Percentiles rank a stretch among this genome's conserved stretches.
Evolutionary conservation across 2,888 invertebrate species (phyloP).

Genomic region (Julus scandinavius): DNA sequence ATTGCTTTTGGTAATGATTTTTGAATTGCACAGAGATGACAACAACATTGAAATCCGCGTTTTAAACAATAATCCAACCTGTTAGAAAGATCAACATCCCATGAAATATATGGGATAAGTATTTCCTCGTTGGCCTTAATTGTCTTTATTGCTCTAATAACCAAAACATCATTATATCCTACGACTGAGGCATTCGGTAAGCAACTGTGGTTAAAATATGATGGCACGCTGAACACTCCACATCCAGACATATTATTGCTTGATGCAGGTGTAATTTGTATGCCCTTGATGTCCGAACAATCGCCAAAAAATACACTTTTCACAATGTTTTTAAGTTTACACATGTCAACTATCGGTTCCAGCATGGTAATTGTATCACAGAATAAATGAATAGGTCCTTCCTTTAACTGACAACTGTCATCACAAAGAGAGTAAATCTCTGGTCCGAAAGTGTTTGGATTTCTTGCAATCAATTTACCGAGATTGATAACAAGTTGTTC

Average conservation of each 20-base stretch:
- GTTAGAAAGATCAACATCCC: not conserved
- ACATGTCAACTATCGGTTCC: constrained; percentile 14
- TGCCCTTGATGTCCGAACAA: not conserved
- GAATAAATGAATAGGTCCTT: not conserved
- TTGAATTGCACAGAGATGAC: not conserved
- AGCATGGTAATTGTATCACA: constrained; percentile 20
- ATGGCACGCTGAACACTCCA: constrained; percentile 1
- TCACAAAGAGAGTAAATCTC: not conserved
- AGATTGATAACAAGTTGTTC: not conserved
- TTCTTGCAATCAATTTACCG: not conserved
- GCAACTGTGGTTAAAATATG: constrained; percentile 47
- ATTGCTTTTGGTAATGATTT: not conserved
- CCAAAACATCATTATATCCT: not conserved
- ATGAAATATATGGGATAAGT: not conserved
- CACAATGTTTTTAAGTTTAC: not conserved
- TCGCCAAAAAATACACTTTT: not conserved
- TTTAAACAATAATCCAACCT: not conserved
- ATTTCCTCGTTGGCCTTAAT: not conserved
- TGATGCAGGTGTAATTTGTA: not conserved
- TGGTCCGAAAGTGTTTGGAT: constrained; percentile 15
- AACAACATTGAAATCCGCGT: not conserved
- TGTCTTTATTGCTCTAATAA: not conserved
- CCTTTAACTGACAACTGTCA: not conserved
- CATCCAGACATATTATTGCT: not conserved
- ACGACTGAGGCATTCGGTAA: not conserved